phyloP scores from a whole-genome alignment of 2,888 invertebrate genomes.

The Cordilura impudica region DNA sequence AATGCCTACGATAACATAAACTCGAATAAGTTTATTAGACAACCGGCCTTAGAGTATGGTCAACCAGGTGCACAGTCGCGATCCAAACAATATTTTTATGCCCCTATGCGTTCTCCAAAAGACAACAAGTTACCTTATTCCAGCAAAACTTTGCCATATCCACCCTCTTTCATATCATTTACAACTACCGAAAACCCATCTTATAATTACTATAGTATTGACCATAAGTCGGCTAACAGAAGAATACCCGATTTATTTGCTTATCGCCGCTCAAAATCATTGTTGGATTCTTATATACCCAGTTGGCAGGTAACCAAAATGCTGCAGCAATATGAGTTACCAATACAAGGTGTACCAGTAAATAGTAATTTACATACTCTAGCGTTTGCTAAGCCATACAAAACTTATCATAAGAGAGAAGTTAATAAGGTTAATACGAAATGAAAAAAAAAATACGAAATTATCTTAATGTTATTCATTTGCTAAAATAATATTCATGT shows the following conservation, averaged over 20 bases:
- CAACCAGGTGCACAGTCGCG: conserved; percentile 23
- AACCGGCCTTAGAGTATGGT: conserved; percentile 63
- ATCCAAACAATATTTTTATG: conserved; percentile 74
- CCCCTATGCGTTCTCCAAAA: conserved; percentile 67
- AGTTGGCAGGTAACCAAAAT: conserved; percentile 78
- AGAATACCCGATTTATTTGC: conserved; percentile 71
- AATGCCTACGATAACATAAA: conserved; percentile 21
- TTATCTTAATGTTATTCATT: conserved; percentile 1
- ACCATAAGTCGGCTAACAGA: background rate
- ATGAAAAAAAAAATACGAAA: background rate
- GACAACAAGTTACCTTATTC: conserved; percentile 57
- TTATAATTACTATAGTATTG: background rate
- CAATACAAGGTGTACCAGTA: background rate
- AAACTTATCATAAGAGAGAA: background rate
- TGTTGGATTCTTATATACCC: conserved; percentile 82
- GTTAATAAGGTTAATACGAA: background rate
- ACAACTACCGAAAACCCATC: conserved; percentile 64
- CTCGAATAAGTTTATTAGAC: conserved; percentile 32
- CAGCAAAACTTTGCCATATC: conserved; percentile 70
- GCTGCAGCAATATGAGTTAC: conserved; percentile 65
- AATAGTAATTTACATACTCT: conserved; percentile 61
- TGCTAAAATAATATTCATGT: background rate
- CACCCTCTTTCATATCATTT: conserved; percentile 74
- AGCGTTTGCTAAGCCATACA: conserved; percentile 50
- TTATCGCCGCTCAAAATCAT: conserved; percentile 78